Base-by-base conservation (phyloP, 2,113 vertebrate genomes). In the Tautogolabrus adspersus region DNA sequence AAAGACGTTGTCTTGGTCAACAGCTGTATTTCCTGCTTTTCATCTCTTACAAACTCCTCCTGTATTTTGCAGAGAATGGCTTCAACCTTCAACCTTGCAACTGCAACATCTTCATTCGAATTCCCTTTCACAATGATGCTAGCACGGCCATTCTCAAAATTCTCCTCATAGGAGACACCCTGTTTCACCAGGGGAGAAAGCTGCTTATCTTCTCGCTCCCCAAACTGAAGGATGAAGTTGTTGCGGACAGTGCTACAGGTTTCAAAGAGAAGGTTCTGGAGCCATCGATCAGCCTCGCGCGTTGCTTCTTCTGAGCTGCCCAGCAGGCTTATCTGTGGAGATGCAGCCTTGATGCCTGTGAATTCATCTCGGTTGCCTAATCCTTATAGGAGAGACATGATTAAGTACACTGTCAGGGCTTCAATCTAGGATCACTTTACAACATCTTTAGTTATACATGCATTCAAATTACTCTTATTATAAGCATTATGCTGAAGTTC, bases 161-260 rank as follows among this genome's bases (percentile, higher is more conserved):
- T 56, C 90, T 96, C 95, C 7, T 72, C 21, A 0, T 96, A 79
- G 11, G 0, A 0, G 0, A 96, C 78, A 0, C n/a, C 1, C 0
- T 40, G 61, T 23, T 8, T 47, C 5, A 10, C 9, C 62, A 81
- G 65, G n/a, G 61, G 12, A 56, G 0, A 26, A 0, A 99, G 87
- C 22, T 72, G 38, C 55, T 59, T 64, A 38, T 95, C 89, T 19
- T 98, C 89, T 0, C 66, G 10, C 61, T 88, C 91, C 9, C 94
- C 91, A 0, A 97, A 77, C 82, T 92, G 93, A 68, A 91, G 86
- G 73, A 97, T 88, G 67, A 90, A 94, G 77, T 95, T 96, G 84
- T 96, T 96, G 61, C 60, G 54, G 0, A 46, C 0, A 0, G 0
- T 0, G 5, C 37, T 10, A 11, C 8, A 0, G 11, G 16, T 0